Evolutionary conservation across 2,797 vertebrate genomes (phyloP).

Genomic region (Artibeus lituratus): DNA sequence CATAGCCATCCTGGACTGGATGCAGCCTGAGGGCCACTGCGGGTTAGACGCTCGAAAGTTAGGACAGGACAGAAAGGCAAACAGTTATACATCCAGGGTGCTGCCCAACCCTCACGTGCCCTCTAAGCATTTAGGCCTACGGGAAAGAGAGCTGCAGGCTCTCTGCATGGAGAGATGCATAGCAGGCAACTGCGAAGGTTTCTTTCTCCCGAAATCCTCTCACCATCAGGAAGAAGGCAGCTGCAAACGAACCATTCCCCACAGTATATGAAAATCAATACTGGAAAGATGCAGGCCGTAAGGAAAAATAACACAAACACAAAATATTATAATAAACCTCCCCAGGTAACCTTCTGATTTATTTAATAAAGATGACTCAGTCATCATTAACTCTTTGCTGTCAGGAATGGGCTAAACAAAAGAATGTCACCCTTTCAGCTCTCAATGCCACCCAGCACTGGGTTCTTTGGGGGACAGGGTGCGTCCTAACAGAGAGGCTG

Average conservation of each 20-base stretch:
- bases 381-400: constrained; percentile 32
- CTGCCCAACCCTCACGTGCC: no score
- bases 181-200: neutral
- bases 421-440: constrained; percentile 57
- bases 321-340: constrained; percentile 34
- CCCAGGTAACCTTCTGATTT: constrained; percentile 39
- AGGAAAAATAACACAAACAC: neutral
- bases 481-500: constrained; percentile 49
- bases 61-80: constrained; percentile 4
- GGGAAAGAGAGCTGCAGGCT: neutral
- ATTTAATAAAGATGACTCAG: constrained; percentile 30
- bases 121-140: neutral
- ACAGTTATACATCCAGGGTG: neutral
- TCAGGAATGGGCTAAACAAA: constrained; percentile 45
- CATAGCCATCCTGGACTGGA: no score
- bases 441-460: neutral
- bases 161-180: neutral
- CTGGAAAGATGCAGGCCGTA: neutral
- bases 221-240: neutral
- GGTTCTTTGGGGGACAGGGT: constrained; percentile 28
- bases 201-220: neutral
- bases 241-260: neutral
- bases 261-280: constrained; percentile 9
- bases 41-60: neutral
- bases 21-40: no score